phyloP scores from a whole-genome alignment of 1,140 invertebrate species.

The Macrostomum lignano region DNA sequence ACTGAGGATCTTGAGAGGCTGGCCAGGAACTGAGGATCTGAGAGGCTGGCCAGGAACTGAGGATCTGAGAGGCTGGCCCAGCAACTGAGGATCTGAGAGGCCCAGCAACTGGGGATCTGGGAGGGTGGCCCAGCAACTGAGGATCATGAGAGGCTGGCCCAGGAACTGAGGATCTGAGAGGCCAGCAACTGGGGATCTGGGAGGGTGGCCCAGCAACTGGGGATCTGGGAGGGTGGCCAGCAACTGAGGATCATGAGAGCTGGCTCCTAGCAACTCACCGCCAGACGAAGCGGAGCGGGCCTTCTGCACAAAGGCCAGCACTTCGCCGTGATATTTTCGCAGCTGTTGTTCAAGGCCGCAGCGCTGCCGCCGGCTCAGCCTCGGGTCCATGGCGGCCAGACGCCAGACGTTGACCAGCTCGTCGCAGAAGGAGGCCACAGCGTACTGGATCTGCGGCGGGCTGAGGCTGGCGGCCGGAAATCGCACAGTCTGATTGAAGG shows the following conservation, averaged over 20 bases:
- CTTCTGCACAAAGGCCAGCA: neutral
- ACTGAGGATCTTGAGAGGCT: too few relatives aligned
- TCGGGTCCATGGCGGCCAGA: slow-evolving; percentile 68
- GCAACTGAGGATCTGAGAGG: too few relatives aligned
- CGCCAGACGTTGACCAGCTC: slow-evolving; percentile 85
- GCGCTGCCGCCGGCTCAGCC: slow-evolving; percentile 55
- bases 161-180: too few relatives aligned
- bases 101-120: neutral
- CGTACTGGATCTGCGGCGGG: slow-evolving; percentile 42
- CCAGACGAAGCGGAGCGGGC: neutral
- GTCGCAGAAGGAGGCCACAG: slow-evolving; percentile 72
- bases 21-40: too few relatives aligned
- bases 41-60: too few relatives aligned
- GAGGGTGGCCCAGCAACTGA: neutral
- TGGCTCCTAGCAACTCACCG: neutral
- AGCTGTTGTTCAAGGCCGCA: too few relatives aligned
- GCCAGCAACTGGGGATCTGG: too few relatives aligned
- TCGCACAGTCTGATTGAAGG: neutral
- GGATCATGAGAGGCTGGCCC: neutral
- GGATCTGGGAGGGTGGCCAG: too few relatives aligned
- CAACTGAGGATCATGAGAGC: neutral
- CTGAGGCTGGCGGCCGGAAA: slow-evolving; percentile 6
- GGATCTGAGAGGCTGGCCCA: too few relatives aligned
- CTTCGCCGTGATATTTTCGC: neutral
- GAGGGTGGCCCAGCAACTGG: too few relatives aligned